Evolutionary conservation across 2,888 invertebrate species (phyloP).

Genomic region (Trichopria drosophilae): DNA sequence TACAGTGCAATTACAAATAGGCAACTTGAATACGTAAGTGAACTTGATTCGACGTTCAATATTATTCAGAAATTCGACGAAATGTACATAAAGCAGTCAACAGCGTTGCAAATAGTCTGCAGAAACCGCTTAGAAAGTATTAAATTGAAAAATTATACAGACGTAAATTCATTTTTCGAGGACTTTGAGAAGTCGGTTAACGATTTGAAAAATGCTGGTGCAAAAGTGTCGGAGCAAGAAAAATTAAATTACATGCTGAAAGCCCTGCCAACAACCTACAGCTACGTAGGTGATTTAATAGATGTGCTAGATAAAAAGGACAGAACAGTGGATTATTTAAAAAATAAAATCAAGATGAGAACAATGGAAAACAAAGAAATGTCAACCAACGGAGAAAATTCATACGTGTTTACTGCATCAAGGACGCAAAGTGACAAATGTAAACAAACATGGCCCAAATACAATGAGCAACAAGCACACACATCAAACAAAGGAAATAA

Average conservation of each 20-base stretch:
- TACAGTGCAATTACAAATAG: too few relatives aligned
- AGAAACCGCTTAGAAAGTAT: constrained; percentile 28
- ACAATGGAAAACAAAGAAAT: constrained; percentile 17
- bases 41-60: too few relatives aligned
- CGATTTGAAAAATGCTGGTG: too few relatives aligned
- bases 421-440: too few relatives aligned
- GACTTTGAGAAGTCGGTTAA: constrained; percentile 38
- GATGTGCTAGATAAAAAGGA: constrained; percentile 36
- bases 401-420: too few relatives aligned
- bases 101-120: constrained; percentile 31
- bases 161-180: constrained; percentile 31
- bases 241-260: too few relatives aligned
- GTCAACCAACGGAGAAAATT: too few relatives aligned
- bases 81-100: constrained; percentile 35
- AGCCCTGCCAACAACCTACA: constrained; percentile 36
- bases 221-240: too few relatives aligned
- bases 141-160: constrained; percentile 30
- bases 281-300: constrained; percentile 40
- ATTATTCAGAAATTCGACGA: constrained; percentile 36
- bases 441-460: too few relatives aligned
- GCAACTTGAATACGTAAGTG: too few relatives aligned
- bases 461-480: too few relatives aligned
- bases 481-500: too few relatives aligned
- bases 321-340: constrained; percentile 40
- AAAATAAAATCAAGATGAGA: constrained; percentile 33